Conservation (phyloP, 1,140 invertebrate species). For the Anoplolepis gracilipes region DNA sequence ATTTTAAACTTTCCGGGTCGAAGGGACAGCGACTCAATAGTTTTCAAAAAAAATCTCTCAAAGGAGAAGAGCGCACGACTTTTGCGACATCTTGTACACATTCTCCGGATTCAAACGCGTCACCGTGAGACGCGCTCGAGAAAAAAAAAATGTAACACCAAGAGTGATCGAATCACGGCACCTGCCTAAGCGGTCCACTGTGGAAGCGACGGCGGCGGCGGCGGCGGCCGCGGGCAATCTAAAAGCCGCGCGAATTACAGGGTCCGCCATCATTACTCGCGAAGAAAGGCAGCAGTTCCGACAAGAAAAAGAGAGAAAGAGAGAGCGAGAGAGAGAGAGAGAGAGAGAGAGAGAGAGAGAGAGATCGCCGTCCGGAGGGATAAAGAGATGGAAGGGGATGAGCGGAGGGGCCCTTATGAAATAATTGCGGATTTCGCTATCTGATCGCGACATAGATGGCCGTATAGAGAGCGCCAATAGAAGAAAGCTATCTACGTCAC, state of each 20-base stretch:
- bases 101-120: background rate
- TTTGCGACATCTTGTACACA: conserved; percentile 4
- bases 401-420: conserved; percentile 51
- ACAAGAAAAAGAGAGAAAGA: background rate
- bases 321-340: background rate
- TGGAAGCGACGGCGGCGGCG: conserved; percentile 18
- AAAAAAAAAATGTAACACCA: conserved; percentile 49
- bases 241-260: conserved; percentile 73
- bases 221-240: conserved; percentile 68
- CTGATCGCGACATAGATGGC: conserved; percentile 65
- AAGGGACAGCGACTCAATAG: background rate
- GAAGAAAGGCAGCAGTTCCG: conserved; percentile 53
- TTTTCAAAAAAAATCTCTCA: background rate
- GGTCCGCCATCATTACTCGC: conserved; percentile 67
- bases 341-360: background rate
- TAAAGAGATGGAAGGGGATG: background rate
- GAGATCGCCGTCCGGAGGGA: no score
- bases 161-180: conserved; percentile 71
- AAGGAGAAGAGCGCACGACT: background rate
- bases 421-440: conserved; percentile 69
- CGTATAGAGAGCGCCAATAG: conserved; percentile 52
- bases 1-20: background rate
- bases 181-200: conserved; percentile 62
- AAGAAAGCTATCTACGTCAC: conserved; percentile 61
- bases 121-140: conserved; percentile 23